Evolutionary conservation across 2,888 invertebrate species (phyloP), one percentile per base, ranked within the genome.

Genomic region (Lysandra coridon): DNA sequence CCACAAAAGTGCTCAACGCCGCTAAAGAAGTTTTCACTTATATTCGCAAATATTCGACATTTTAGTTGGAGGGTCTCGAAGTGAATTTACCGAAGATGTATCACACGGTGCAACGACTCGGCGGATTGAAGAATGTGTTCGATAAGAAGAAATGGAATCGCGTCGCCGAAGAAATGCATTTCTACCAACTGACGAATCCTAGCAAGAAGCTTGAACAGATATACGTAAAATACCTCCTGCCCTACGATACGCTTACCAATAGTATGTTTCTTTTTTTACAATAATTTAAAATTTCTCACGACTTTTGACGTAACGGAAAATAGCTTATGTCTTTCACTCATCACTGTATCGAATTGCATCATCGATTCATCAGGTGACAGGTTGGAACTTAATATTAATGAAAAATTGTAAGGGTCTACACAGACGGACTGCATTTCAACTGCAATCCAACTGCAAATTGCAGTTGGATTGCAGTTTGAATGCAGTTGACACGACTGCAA

Each of bases 221-320:
- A 73, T 99, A 99, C 88, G 97, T 98, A 88, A 98, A 98, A 95
- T 98, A 98, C 89, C 94, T 99, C 75, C 92, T 99, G 82, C 98
- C 98, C 0, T 99, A 98, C 86, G 98, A 98, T 83, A 97, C 98
- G 0, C 90, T 99, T 4, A 96, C 98, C 0, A 95, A 95, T 82
- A 95, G 97, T 97, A 89, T 90, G 91, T 88, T 75, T 75, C 44
- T 1, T 69, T 79, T 64, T 17, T 17, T 57, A 57, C 3, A 17
- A 53, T 57, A 4, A 17, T 17, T 17, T 57, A 14, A 12, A 53
- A 53, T 57, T 17, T 57, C 17, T 57, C 1, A 17, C 57, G 57
- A 57, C 57, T 17, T 57, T 57, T 57, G 4, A 17, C 4, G 4
- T 57, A 4, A 14, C 17, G 14, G 0, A 57, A 57, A 1, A 1